Percentiles rank a stretch among this genome's conserved stretches.
These are phyloP conservation scores for Hylaeus anthracinus DNA, from an alignment of 1,140 invertebrate genomes.

Conservation along the genomic window DNA sequence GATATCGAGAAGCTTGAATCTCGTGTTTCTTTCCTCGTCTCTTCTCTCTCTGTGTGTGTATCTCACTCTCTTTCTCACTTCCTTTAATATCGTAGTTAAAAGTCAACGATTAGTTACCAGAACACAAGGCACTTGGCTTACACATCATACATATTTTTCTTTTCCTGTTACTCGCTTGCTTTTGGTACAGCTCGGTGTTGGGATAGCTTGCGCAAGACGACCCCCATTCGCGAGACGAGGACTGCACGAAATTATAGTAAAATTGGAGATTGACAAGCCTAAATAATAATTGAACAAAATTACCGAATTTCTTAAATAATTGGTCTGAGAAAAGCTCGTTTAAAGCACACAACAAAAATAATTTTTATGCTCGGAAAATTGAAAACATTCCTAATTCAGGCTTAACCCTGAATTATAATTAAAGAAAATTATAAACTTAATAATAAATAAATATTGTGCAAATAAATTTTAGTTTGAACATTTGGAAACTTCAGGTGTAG, in stretches of 20 bases:
- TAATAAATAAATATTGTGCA: too few relatives aligned
- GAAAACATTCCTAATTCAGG: too few relatives aligned
- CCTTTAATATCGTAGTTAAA: conserved; percentile 77
- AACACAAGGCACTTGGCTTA: conserved; percentile 81
- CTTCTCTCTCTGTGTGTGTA: conserved; percentile 42
- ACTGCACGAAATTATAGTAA: neutral
- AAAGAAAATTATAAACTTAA: too few relatives aligned
- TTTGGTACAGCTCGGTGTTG: conserved; percentile 72
- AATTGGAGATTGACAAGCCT: too few relatives aligned
- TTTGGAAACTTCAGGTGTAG: too few relatives aligned
- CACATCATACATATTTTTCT: conserved; percentile 75
- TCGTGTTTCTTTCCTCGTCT: conserved; percentile 38
- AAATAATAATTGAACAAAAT: too few relatives aligned
- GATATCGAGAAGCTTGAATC: conserved; percentile 48
- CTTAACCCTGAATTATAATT: too few relatives aligned
- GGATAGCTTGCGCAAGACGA: conserved; percentile 66
- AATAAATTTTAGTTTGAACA: too few relatives aligned
- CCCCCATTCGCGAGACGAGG: conserved; percentile 39
- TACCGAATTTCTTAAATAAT: too few relatives aligned
- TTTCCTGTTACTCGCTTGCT: conserved; percentile 62
- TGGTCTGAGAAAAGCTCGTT: too few relatives aligned
- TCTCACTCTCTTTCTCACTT: conserved; percentile 54
- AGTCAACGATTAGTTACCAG: conserved; percentile 81
- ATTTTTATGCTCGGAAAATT: too few relatives aligned
- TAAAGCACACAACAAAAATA: too few relatives aligned